Evolutionary conservation across 2,888 invertebrate species (phyloP), one percentile per base, ranked within the genome.

Genomic region (Pheosia tremula): DNA sequence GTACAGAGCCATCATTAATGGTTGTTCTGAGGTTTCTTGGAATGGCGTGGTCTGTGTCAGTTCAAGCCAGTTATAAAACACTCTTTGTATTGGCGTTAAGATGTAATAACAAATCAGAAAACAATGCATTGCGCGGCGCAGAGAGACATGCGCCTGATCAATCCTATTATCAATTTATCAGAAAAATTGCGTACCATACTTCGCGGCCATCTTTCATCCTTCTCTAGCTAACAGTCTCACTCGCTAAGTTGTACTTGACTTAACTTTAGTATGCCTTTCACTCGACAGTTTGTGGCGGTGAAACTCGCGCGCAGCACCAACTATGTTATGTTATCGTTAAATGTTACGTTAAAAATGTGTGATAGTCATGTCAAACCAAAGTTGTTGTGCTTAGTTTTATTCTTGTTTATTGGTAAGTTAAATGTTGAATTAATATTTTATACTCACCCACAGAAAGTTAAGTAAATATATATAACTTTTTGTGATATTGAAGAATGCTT

Each of bases 291-390:
- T 24, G 24, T 24, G 24, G 24, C 24, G 24, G 69, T 62, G 71
- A 68, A 65, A 68, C 62, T 62, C 62, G 69, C 52, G 66, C 65
- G 55, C 53, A 77, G 61, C 50, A 24, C 24, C 53, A 36, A 75
- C 69, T 61, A 63, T 61, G 60, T 60, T 53, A 84, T 86, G 82
- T 78, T 50, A 50, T 50, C 50, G 50, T 74, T 81, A 61, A 75
- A 66, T 69, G 73, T 66, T 59, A 68, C 68, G 24, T 24, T 24
- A 24, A 70, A 68, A 70, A 69, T 73, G 66, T 69, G 59, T 61
- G 63, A 72, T 87, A 87, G 88, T 90, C 84, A 85, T 78, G 74
- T 79, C 67, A 79, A 85, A 78, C 90, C 91, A 90, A 92, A 91
- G 90, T 79, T 87, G 63, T 79, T 86, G 71, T 82, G 75, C 79